A percentile compares a stretch with the other conserved stretches of the same genome.
Conservation (phyloP, 2,113 vertebrate species). For the Colaptes auratus region DNA sequence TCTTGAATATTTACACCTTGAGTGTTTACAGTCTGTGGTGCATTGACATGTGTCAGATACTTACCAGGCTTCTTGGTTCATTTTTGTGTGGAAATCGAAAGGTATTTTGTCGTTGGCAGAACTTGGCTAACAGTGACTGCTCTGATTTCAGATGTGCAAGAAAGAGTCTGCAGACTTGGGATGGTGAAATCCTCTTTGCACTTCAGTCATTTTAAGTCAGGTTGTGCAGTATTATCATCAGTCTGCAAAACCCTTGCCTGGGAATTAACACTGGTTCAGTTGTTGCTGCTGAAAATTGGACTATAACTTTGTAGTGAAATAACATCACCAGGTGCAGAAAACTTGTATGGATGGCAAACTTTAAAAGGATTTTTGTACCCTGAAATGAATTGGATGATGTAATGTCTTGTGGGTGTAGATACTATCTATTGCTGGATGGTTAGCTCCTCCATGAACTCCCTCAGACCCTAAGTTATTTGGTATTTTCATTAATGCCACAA, state of each 20-base stretch:
- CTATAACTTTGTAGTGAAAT: neutral
- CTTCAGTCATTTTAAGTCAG: neutral
- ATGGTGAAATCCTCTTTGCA: neutral
- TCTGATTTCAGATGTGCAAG: neutral
- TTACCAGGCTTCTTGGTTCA: neutral
- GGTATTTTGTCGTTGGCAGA: neutral
- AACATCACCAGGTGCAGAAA: neutral
- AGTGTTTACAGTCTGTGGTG: neutral
- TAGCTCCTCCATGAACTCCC: neutral
- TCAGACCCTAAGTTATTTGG: neutral
- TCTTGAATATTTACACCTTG: neutral
- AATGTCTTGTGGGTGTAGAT: neutral
- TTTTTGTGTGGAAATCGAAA: neutral
- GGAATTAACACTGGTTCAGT: neutral
- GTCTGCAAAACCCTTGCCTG: neutral
- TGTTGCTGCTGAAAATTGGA: neutral
- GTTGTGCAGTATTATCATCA: neutral
- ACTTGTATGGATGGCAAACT: neutral
- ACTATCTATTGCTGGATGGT: neutral
- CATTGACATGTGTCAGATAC: neutral
- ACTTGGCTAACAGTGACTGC: neutral
- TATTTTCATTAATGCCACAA: neutral
- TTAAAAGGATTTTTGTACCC: neutral
- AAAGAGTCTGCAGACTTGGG: neutral
- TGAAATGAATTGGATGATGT: neutral